Conservation (phyloP, 2,797 vertebrate species). For the Natrix natrix region DNA sequence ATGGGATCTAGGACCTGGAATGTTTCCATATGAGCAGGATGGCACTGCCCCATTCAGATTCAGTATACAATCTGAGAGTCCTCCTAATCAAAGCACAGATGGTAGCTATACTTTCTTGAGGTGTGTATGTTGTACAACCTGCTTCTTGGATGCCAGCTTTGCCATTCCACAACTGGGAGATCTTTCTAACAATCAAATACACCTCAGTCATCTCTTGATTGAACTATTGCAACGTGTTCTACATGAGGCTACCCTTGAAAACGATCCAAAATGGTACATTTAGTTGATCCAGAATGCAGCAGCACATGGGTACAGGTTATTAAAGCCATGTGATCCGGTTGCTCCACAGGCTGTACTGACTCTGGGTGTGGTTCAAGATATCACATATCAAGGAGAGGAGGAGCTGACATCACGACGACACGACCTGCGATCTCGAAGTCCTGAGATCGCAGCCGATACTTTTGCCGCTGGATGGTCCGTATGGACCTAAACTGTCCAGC, state of each 20-base stretch:
- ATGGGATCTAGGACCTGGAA: background rate
- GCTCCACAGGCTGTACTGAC: too few relatives aligned
- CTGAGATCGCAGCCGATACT: too few relatives aligned
- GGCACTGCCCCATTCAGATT: background rate
- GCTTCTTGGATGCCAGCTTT: background rate
- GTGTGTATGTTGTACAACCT: background rate
- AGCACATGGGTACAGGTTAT: too few relatives aligned
- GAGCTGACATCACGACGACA: too few relatives aligned
- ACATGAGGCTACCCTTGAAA: background rate
- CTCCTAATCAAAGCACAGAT: background rate
- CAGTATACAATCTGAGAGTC: background rate
- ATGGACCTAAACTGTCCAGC: too few relatives aligned
- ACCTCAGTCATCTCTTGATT: background rate
- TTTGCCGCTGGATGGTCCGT: too few relatives aligned
- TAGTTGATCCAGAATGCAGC: too few relatives aligned
- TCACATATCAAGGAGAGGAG: too few relatives aligned
- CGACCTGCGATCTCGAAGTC: too few relatives aligned
- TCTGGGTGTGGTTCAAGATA: too few relatives aligned
- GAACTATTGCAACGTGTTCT: background rate
- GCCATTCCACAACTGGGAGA: background rate
- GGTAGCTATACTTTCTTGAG: background rate
- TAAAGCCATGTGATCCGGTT: too few relatives aligned
- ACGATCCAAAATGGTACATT: too few relatives aligned
- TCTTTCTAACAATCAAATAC: background rate
- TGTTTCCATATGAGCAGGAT: background rate